These are phyloP conservation scores for Lamellibrachia columna DNA, from an alignment of 2,888 invertebrate species.

Conservation along the genomic window DNA sequence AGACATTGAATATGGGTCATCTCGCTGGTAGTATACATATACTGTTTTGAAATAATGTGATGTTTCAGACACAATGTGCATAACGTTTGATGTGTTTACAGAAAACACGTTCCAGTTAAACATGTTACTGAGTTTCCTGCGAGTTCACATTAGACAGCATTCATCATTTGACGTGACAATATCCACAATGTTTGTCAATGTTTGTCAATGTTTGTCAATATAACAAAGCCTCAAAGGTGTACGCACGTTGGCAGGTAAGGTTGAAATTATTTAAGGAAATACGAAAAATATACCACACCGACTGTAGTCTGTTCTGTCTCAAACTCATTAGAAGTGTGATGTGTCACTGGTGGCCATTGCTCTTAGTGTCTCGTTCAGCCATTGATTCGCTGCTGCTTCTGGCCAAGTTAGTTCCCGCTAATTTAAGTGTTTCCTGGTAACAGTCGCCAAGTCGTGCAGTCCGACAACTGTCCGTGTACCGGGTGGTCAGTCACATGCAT, in stretches of 20 bases:
- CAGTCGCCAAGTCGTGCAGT: neutral
- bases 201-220: neutral
- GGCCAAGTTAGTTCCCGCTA: neutral
- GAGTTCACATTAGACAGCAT: neutral
- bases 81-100: neutral
- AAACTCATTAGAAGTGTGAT: neutral
- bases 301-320: neutral
- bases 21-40: too few species aligned
- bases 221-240: neutral
- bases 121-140: neutral
- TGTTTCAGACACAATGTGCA: neutral
- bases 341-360: neutral
- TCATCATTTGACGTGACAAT: neutral
- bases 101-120: neutral
- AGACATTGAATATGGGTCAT: too few species aligned
- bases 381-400: neutral
- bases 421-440: neutral
- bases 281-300: neutral
- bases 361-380: neutral
- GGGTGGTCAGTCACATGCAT: neutral
- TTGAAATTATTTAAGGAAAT: neutral
- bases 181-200: neutral
- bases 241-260: neutral
- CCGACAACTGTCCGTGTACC: neutral
- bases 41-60: too few species aligned